These are phyloP conservation scores for Chelonus formosanus DNA, from an alignment of 2,888 invertebrate genomes.

Conservation along the genomic window DNA sequence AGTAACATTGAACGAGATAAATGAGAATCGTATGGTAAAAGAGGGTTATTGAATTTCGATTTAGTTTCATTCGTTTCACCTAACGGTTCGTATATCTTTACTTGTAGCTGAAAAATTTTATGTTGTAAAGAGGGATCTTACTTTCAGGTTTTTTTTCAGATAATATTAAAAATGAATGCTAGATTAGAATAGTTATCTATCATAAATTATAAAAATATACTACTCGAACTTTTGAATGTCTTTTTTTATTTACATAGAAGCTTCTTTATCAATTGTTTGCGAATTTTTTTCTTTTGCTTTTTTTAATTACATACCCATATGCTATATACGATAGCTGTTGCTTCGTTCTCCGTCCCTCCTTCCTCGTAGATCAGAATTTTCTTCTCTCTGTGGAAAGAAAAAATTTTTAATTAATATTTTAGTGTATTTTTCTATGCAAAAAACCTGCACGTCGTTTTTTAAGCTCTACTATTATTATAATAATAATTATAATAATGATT, in stretches of 20 bases:
- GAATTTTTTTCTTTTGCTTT: background rate
- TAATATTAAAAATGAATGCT: too few relatives aligned
- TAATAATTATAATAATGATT: too few relatives aligned
- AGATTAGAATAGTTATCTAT: too few relatives aligned
- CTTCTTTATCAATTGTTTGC: too few relatives aligned
- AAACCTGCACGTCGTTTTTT: background rate
- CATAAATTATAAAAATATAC: too few relatives aligned
- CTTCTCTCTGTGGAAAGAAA: slow-evolving; percentile 34
- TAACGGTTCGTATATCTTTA: background rate
- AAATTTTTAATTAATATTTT: slow-evolving; percentile 20
- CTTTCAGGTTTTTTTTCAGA: too few relatives aligned
- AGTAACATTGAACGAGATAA: slow-evolving; percentile 11
- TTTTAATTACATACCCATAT: slow-evolving; percentile 40
- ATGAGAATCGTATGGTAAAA: background rate
- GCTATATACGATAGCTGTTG: slow-evolving; percentile 48
- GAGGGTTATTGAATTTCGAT: slow-evolving; percentile 21
- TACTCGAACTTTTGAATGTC: too few relatives aligned
- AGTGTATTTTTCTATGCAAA: background rate
- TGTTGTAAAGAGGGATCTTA: too few relatives aligned
- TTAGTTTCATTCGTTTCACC: slow-evolving; percentile 2
- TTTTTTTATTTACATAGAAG: background rate
- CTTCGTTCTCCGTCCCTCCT: slow-evolving; percentile 41
- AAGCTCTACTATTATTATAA: too few relatives aligned
- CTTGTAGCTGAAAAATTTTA: too few relatives aligned
- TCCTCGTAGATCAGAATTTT: slow-evolving; percentile 35